These are phyloP conservation scores for Phrynocephalus vlangalii DNA, from an alignment of 2,797 vertebrate species.

Conservation along the genomic window DNA sequence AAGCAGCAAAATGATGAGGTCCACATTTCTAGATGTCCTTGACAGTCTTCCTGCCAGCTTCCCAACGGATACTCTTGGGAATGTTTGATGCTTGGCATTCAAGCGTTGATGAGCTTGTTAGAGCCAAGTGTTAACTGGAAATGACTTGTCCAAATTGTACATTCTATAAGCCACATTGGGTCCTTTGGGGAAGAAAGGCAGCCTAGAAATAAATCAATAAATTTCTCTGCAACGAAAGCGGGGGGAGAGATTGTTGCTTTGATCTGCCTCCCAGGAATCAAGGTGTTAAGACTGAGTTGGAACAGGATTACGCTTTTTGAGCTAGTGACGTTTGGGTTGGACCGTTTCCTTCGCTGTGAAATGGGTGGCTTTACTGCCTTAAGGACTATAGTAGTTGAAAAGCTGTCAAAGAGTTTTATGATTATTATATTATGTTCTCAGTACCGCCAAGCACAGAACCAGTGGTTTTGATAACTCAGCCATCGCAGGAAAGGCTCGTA, in stretches of 20 bases:
- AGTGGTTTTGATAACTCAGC: conserved; percentile 70
- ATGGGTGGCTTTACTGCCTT: accelerated
- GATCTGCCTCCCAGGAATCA: too few relatives aligned
- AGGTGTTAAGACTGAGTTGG: background rate
- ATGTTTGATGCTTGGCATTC: too few relatives aligned
- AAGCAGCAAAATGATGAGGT: background rate
- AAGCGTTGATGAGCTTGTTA: too few relatives aligned
- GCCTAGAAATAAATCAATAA: too few relatives aligned
- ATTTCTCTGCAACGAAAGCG: too few relatives aligned
- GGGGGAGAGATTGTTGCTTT: too few relatives aligned
- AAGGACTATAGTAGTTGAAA: accelerated
- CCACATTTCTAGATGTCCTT: background rate
- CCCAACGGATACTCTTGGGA: too few relatives aligned
- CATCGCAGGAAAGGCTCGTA: conserved; percentile 54
- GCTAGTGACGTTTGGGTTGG: background rate
- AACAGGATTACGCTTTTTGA: background rate
- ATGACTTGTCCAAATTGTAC: too few relatives aligned
- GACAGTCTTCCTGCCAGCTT: too few relatives aligned
- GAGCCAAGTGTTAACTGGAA: too few relatives aligned
- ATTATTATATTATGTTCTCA: conserved; percentile 32
- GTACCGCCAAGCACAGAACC: conserved; percentile 77
- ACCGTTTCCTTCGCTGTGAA: background rate
- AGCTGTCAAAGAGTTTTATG: background rate
- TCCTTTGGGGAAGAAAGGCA: too few relatives aligned
- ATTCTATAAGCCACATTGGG: too few relatives aligned